Conservation (phyloP, 2,113 vertebrate genomes). For the Grammomys dolichurus region DNA sequence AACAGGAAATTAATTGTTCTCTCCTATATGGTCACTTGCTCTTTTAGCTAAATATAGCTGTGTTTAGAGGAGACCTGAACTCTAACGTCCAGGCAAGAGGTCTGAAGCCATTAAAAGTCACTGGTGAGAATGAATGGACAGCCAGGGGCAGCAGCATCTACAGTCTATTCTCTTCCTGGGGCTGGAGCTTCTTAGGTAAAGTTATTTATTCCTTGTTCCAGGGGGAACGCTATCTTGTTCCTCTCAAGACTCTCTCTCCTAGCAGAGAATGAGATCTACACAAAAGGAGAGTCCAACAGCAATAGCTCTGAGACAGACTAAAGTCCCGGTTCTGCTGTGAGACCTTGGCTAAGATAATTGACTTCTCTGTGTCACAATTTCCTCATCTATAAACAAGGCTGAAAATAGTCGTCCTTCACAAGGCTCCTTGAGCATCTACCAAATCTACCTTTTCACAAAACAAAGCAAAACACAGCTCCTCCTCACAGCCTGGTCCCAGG, state of each 20-base stretch:
- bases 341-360: neutral
- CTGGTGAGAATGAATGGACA: neutral
- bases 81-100: neutral
- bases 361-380: neutral
- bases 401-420: neutral
- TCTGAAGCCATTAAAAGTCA: neutral
- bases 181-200: neutral
- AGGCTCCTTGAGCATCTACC: neutral
- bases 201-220: conserved; percentile 5
- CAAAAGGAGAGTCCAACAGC: neutral
- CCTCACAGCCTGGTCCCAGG: neutral
- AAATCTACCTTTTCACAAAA: neutral
- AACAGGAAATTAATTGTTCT: neutral
- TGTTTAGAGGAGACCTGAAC: conserved; percentile 8
- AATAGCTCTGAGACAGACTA: neutral
- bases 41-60: conserved; percentile 5
- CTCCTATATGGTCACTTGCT: neutral
- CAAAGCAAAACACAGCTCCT: neutral
- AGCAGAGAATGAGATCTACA: neutral
- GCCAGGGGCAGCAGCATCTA: no score
- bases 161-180: neutral
- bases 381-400: neutral
- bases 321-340: neutral
- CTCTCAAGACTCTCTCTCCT: neutral
- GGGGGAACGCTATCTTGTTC: no score